These are phyloP conservation scores for Aythya baeri DNA, from an alignment of 2,113 vertebrate species.

Conservation along the genomic window DNA sequence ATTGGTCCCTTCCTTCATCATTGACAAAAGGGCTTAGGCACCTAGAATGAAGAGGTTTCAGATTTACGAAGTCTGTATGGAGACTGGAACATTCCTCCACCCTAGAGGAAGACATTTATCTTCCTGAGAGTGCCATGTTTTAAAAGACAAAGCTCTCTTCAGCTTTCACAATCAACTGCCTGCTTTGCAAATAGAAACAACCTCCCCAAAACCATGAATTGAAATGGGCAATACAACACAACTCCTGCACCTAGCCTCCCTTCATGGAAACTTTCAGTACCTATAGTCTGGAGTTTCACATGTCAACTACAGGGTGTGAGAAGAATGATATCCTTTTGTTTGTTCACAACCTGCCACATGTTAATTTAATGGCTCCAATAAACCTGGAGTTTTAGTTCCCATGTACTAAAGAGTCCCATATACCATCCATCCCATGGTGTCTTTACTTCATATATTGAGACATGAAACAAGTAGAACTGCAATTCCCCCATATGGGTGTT, in stretches of 20 bases:
- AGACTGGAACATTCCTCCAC: neutral
- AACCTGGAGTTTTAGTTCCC: neutral
- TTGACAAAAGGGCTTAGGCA: neutral
- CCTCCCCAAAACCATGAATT: neutral
- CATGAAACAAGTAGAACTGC: neutral
- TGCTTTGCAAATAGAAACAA: neutral
- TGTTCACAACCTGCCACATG: neutral
- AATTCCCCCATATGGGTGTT: fast-evolving
- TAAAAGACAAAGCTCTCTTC: neutral
- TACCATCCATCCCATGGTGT: neutral
- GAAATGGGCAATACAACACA: neutral
- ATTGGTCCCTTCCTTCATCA: neutral
- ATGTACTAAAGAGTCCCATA: too few species aligned
- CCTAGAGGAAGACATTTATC: neutral
- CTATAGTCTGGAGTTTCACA: neutral
- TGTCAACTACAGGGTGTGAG: neutral
- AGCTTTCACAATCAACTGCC: neutral
- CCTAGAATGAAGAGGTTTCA: neutral
- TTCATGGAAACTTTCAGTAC: neutral
- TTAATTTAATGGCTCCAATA: neutral
- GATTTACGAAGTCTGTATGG: neutral
- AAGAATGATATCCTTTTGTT: neutral
- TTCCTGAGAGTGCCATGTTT: neutral
- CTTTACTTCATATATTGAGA: neutral
- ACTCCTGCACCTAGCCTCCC: neutral